These are phyloP conservation scores for Neoitamus cyanurus DNA, from an alignment of 2,888 invertebrate species.

Conservation along the genomic window DNA sequence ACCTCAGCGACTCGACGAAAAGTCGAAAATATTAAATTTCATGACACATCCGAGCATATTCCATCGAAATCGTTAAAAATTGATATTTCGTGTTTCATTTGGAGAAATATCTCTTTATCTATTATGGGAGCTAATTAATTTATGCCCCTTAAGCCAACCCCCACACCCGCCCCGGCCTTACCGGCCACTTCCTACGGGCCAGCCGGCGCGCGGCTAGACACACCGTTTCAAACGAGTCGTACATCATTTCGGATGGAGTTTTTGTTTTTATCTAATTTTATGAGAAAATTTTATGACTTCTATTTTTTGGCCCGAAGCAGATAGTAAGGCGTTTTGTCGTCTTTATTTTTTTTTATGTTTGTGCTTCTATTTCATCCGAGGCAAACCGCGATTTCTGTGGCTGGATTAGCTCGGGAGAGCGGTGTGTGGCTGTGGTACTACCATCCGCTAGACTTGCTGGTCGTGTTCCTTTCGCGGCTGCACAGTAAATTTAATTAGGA, in stretches of 20 bases:
- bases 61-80: slow-evolving; percentile 37
- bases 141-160: neutral
- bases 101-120: neutral
- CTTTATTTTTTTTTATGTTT: neutral
- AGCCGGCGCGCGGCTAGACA: neutral
- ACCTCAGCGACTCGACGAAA: neutral
- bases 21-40: slow-evolving; percentile 34
- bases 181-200: neutral
- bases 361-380: neutral
- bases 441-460: neutral
- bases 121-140: slow-evolving; percentile 39
- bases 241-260: slow-evolving; percentile 36
- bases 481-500: slow-evolving; percentile 43
- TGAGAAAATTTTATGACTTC: slow-evolving; percentile 31
- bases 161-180: neutral
- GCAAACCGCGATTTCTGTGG: slow-evolving; percentile 19
- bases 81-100: slow-evolving; percentile 37
- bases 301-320: neutral
- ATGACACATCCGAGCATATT: slow-evolving; percentile 8
- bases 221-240: neutral
- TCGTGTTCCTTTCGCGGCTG: neutral
- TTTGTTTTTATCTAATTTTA: slow-evolving; percentile 33
- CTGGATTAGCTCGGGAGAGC: neutral
- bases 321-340: neutral
- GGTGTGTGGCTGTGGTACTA: neutral